Conservation (phyloP, 1,140 invertebrate species). For the Eumaeus atala region DNA sequence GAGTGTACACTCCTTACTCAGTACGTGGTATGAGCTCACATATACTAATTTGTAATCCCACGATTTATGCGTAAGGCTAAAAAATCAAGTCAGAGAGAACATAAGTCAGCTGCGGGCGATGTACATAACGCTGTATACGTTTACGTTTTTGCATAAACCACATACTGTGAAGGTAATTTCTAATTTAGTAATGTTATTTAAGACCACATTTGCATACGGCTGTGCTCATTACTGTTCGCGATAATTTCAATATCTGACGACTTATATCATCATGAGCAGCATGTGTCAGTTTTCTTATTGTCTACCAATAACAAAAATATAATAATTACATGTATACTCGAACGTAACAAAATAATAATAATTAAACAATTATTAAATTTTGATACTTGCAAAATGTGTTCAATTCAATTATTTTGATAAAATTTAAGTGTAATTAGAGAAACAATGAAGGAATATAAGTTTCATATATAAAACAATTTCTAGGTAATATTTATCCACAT, state of each 20-base stretch:
- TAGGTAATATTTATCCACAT: too few species aligned
- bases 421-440: too few species aligned
- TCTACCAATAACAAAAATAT: too few species aligned
- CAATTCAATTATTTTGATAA: too few species aligned
- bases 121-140: slow-evolving; percentile 28
- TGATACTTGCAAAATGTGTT: too few species aligned
- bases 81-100: slow-evolving; percentile 15
- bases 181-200: slow-evolving; percentile 30
- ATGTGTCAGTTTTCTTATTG: too few species aligned
- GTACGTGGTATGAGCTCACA: slow-evolving; percentile 15
- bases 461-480: too few species aligned
- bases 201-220: slow-evolving; percentile 22
- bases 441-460: too few species aligned
- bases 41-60: slow-evolving; percentile 21
- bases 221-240: slow-evolving; percentile 13
- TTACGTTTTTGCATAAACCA: slow-evolving; percentile 33
- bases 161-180: slow-evolving; percentile 22
- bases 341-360: too few species aligned
- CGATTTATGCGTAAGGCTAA: slow-evolving; percentile 23
- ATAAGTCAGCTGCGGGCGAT: slow-evolving; percentile 21
- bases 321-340: too few species aligned
- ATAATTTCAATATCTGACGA: not conserved
- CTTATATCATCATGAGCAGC: too few species aligned
- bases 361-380: too few species aligned
- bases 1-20: slow-evolving; percentile 4